Percentiles rank a stretch among this genome's conserved stretches.
These are phyloP conservation scores for Megaustenia siamemsis DNA, from an alignment of 2,888 invertebrate species.

Conservation along the genomic window DNA sequence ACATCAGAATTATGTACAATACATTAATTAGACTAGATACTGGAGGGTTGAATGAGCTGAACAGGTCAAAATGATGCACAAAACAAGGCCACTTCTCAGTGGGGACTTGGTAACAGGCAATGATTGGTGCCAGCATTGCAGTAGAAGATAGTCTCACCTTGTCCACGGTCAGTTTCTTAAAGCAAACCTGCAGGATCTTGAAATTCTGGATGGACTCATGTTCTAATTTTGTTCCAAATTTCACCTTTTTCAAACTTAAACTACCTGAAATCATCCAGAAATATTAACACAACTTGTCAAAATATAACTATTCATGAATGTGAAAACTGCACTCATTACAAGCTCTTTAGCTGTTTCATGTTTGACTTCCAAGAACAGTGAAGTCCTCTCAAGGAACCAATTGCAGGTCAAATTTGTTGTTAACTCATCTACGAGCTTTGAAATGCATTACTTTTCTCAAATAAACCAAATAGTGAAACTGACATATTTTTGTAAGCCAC, in stretches of 20 bases:
- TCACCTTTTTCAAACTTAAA: conserved; percentile 90
- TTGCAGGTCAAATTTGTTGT: too few species aligned
- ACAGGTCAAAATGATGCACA: conserved; percentile 29
- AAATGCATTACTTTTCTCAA: too few species aligned
- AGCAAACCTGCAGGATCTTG: conserved; percentile 96
- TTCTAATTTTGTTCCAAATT: conserved; percentile 98
- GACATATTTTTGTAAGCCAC: too few species aligned
- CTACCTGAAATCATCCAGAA: conserved; percentile 76
- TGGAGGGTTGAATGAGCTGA: conserved; percentile 10
- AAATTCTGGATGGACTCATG: conserved; percentile 99
- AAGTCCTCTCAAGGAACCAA: too few species aligned
- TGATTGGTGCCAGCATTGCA: neutral
- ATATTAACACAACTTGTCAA: neutral
- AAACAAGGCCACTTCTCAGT: neutral
- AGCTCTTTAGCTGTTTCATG: too few species aligned
- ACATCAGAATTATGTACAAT: too few species aligned
- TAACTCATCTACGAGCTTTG: too few species aligned
- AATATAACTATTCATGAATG: too few species aligned
- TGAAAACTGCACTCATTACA: too few species aligned
- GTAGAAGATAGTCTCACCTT: conserved; percentile 86
- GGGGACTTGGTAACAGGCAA: neutral
- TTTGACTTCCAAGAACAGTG: too few species aligned
- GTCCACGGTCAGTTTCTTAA: conserved; percentile 98
- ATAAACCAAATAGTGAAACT: too few species aligned
- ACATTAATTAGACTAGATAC: neutral